Percentiles rank a stretch among this genome's conserved stretches.
These are phyloP conservation scores for Gymnogyps californianus DNA, from an alignment of 2,113 vertebrate genomes.

Conservation along the genomic window DNA sequence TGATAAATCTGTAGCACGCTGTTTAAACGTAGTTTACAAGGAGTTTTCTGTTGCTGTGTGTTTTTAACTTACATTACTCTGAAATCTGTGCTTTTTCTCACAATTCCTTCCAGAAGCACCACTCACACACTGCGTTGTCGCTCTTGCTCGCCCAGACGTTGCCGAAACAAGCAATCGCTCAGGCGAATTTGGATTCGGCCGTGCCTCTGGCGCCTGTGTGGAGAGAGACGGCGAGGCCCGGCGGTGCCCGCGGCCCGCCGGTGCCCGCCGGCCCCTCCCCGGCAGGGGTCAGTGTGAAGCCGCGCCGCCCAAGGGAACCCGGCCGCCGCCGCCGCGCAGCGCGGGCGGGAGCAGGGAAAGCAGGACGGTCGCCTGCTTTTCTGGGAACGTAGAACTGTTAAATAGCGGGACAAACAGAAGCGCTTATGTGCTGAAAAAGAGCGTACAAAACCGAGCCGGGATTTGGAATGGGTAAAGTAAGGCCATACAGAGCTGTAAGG, in stretches of 20 bases:
- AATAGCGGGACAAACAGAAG: not conserved
- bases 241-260: no score
- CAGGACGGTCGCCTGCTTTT: not conserved
- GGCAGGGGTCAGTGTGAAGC: slow-evolving; percentile 56
- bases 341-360: no score
- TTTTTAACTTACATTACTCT: not conserved
- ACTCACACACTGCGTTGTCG: not conserved
- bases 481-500: rapidly evolving
- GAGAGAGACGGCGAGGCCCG: no score
- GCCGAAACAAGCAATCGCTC: rapidly evolving
- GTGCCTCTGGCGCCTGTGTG: no score
- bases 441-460: not conserved
- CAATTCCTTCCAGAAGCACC: not conserved
- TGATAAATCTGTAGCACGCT: not conserved
- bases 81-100: not conserved
- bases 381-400: not conserved
- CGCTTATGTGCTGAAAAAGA: not conserved
- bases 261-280: not conserved
- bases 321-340: no score
- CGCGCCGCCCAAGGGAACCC: not conserved
- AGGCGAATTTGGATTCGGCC: not conserved
- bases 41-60: not conserved
- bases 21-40: not conserved
- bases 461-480: not conserved
- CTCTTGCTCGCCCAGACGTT: no score